phyloP scores from a whole-genome alignment of 2,797 vertebrate genomes.

The Diglossa cyanea region DNA sequence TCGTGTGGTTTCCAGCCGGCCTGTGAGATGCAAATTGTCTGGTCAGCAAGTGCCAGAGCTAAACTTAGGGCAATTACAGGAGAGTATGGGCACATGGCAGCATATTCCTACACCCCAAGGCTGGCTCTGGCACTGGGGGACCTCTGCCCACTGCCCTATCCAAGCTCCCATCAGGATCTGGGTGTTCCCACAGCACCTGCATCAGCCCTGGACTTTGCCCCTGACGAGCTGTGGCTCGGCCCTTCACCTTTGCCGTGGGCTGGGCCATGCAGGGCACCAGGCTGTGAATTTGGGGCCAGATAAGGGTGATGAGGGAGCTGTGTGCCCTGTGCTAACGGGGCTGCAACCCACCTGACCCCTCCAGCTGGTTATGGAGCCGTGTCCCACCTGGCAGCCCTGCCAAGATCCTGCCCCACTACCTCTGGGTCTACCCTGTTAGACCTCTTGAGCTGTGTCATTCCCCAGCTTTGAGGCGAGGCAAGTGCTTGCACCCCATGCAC shows the following conservation, averaged over 20 bases:
- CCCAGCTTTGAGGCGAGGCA: not conserved
- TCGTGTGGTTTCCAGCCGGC: slow-evolving; percentile 42
- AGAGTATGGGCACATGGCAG: not conserved
- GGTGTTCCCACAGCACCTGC: not conserved
- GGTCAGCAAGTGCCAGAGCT: not conserved
- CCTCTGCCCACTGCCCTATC: rapidly evolving
- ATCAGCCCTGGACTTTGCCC: slow-evolving; percentile 13
- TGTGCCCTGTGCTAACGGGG: rapidly evolving
- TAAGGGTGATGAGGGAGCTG: rapidly evolving
- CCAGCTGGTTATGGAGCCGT: rapidly evolving
- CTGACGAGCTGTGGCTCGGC: not conserved
- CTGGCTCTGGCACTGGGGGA: not conserved
- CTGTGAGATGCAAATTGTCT: slow-evolving; percentile 50
- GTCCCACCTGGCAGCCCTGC: not conserved
- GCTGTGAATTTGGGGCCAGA: not conserved
- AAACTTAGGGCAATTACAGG: slow-evolving; percentile 3
- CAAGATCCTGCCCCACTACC: rapidly evolving
- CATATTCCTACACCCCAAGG: not conserved
- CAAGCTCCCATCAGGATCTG: rapidly evolving
- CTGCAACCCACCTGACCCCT: not conserved
- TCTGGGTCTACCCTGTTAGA: not conserved
- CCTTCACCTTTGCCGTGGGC: not conserved
- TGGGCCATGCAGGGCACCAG: not conserved
- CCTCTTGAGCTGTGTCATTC: not conserved
- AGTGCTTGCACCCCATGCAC: not conserved